Conservation (phyloP, 2,797 vertebrate genomes). For the Hybognathus amarus region DNA sequence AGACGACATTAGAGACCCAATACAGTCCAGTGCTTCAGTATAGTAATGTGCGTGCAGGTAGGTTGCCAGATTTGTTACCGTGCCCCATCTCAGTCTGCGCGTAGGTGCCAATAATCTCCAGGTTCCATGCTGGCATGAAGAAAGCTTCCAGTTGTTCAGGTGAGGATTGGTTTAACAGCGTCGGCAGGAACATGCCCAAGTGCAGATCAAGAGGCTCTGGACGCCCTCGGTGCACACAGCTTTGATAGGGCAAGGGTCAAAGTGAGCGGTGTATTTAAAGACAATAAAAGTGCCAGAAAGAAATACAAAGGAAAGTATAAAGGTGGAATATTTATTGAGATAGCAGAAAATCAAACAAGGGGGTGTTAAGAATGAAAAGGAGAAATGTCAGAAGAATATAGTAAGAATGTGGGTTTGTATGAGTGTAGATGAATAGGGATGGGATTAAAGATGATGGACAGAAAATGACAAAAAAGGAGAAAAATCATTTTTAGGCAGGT, state of each 20-base stretch:
- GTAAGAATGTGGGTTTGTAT: constrained; percentile 18
- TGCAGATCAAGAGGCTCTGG: constrained; percentile 95
- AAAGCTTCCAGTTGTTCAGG: constrained; percentile 92
- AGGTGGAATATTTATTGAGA: neutral
- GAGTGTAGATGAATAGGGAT: neutral
- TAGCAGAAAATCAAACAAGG: neutral
- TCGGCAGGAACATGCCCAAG: constrained; percentile 98
- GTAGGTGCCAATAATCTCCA: constrained; percentile 99
- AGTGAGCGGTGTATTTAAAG: constrained; percentile 56
- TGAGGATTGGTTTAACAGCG: constrained; percentile 95
- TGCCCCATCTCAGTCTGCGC: constrained; percentile 99
- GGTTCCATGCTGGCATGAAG: constrained; percentile 98
- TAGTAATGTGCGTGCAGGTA: neutral
- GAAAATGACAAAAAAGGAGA: constrained; percentile 54
- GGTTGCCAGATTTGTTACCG: constrained; percentile 81
- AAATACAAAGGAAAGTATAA: neutral
- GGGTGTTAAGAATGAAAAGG: constrained; percentile 11
- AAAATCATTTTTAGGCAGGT: constrained; percentile 51
- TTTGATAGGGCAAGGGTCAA: constrained; percentile 68
- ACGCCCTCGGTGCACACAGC: constrained; percentile 86
- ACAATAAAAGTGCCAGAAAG: constrained; percentile 18
- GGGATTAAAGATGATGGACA: constrained; percentile 35
- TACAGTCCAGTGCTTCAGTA: neutral
- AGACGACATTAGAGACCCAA: neutral
- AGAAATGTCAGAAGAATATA: constrained; percentile 5